phyloP scores from a whole-genome alignment of 2,113 vertebrate genomes.

The Agelaius phoeniceus region DNA sequence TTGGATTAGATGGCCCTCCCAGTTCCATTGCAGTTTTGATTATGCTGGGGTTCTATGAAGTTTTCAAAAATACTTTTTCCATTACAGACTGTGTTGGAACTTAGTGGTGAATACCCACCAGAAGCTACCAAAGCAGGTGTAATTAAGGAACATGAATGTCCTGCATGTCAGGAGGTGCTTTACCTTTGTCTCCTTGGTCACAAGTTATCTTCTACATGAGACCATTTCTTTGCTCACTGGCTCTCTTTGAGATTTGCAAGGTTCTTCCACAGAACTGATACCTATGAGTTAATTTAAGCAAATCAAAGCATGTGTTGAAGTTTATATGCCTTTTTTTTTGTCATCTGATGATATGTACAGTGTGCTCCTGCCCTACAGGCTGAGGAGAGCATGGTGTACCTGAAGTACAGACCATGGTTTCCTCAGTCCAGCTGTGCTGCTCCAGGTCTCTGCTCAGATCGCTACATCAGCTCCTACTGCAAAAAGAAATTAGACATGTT shows the following conservation, averaged over 20 bases:
- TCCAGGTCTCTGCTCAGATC: not conserved
- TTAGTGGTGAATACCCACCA: not conserved
- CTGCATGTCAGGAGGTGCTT: not conserved
- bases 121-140: not conserved
- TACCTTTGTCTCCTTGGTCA: not conserved
- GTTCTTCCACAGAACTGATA: not conserved
- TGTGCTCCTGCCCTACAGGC: not conserved
- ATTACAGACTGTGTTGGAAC: not conserved
- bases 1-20: not conserved
- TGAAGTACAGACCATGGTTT: fast-evolving
- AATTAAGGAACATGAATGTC: not conserved
- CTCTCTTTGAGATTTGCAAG: not conserved
- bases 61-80: not conserved
- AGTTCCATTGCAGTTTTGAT: not conserved
- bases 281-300: not conserved
- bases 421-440: not conserved
- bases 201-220: not conserved
- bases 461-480: not conserved
- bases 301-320: not conserved
- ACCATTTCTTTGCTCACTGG: not conserved
- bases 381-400: not conserved
- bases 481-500: not conserved
- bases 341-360: not conserved
- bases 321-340: not conserved
- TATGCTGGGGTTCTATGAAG: not conserved